These are phyloP conservation scores for Pedionomus torquatus DNA, from an alignment of 2,113 vertebrate genomes.

Conservation along the genomic window DNA sequence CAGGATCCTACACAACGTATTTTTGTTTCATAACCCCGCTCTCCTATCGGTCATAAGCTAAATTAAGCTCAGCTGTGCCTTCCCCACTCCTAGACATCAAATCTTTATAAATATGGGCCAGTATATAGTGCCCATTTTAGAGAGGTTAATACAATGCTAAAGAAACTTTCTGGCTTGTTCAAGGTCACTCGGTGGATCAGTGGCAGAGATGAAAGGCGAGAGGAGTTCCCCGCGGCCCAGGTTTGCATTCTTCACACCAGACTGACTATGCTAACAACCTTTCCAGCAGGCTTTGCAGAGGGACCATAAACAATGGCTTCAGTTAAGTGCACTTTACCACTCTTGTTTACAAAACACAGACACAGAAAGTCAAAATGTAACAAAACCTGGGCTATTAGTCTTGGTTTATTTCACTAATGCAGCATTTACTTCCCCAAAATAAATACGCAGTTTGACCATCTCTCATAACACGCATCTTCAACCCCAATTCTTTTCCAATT, in stretches of 20 bases:
- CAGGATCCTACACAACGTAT: neutral
- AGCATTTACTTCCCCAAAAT: neutral
- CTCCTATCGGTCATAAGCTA: neutral
- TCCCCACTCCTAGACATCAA: neutral
- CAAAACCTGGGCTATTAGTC: neutral
- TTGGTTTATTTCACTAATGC: neutral
- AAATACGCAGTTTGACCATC: neutral
- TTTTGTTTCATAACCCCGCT: neutral
- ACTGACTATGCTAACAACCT: neutral
- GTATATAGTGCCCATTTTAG: neutral
- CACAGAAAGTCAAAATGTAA: neutral
- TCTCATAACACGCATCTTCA: neutral
- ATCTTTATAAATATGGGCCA: neutral
- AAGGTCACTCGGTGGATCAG: neutral
- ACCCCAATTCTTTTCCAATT: neutral
- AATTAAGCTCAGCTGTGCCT: neutral
- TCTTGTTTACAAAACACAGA: neutral
- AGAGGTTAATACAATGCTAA: neutral
- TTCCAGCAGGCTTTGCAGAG: neutral
- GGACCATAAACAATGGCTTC: neutral
- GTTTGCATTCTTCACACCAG: neutral
- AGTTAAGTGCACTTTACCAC: neutral
- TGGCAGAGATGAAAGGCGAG: neutral
- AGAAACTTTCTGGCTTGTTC: neutral
- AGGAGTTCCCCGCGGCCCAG: neutral